Evolutionary conservation across 2,888 invertebrate genomes (phyloP).

Genomic region (Leptodirus hochenwartii): DNA sequence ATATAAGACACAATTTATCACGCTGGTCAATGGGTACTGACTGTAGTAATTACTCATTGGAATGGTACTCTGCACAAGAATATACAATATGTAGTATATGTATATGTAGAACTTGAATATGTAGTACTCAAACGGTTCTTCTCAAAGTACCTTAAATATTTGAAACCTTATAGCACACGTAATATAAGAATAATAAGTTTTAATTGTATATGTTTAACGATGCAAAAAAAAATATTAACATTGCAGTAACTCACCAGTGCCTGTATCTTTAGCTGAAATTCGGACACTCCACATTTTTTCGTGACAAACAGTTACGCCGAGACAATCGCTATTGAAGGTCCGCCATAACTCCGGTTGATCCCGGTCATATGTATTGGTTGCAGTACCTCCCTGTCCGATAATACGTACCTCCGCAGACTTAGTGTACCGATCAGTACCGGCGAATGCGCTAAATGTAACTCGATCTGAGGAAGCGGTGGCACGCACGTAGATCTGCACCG

Average conservation of each 20-base stretch:
- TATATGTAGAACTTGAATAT: too few species aligned
- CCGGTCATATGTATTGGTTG: too few species aligned
- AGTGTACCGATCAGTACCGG: slow-evolving; percentile 24
- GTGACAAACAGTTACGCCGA: slow-evolving; percentile 31
- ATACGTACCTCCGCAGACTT: slow-evolving; percentile 29
- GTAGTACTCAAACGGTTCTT: too few species aligned
- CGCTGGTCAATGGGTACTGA: too few species aligned
- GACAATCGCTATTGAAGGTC: slow-evolving; percentile 27
- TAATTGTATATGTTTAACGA: neutral
- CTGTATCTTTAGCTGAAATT: slow-evolving; percentile 43
- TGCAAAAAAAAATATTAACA: neutral
- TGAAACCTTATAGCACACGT: too few species aligned
- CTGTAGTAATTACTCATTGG: too few species aligned
- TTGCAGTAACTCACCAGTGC: slow-evolving; percentile 31
- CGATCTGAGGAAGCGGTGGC: slow-evolving; percentile 33
- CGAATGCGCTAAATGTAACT: slow-evolving; percentile 39
- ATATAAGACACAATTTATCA: too few species aligned
- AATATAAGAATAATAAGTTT: too few species aligned
- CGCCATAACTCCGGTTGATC: slow-evolving; percentile 20
- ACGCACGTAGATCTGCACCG: slow-evolving; percentile 23
- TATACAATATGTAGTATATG: too few species aligned
- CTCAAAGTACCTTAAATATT: too few species aligned
- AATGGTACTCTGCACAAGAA: too few species aligned
- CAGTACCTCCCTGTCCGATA: slow-evolving; percentile 15
- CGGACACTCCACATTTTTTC: slow-evolving; percentile 53